Conservation (phyloP, 1,140 invertebrate species). For the Sitophilus oryzae region DNA sequence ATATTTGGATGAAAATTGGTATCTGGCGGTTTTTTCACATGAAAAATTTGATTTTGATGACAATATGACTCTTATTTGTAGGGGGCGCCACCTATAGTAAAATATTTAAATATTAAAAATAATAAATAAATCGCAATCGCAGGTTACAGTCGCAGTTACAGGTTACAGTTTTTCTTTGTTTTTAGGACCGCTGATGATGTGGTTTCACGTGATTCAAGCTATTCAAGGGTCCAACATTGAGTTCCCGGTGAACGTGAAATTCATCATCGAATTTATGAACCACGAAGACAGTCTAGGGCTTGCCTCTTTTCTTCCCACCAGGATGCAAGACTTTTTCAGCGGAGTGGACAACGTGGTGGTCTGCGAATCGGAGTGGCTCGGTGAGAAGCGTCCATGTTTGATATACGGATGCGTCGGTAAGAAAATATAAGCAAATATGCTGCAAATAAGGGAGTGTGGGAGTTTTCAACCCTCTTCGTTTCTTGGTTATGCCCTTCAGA, state of each 20-base stretch:
- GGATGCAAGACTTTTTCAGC: slow-evolving; percentile 36
- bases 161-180: no score
- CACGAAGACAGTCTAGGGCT: slow-evolving; percentile 33
- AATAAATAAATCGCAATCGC: no score
- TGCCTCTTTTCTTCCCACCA: slow-evolving; percentile 34
- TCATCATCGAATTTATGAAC: slow-evolving; percentile 40
- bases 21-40: no score
- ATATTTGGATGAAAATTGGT: no score
- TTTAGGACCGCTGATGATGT: slow-evolving; percentile 31
- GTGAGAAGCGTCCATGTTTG: slow-evolving; percentile 39
- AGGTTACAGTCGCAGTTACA: no score
- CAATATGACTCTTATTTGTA: no score
- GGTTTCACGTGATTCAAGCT: slow-evolving; percentile 39
- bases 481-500: no score
- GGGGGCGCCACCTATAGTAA: not conserved
- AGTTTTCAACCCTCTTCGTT: no score
- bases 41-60: no score
- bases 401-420: slow-evolving; percentile 40
- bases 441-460: no score
- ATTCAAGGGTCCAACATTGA: slow-evolving; percentile 30
- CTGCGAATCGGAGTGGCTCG: slow-evolving; percentile 41
- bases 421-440: no score
- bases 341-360: slow-evolving; percentile 36
- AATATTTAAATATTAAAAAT: not conserved
- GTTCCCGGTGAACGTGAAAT: slow-evolving; percentile 40